Conservation (phyloP, 1,140 invertebrate genomes). For the Drosophila repleta region DNA sequence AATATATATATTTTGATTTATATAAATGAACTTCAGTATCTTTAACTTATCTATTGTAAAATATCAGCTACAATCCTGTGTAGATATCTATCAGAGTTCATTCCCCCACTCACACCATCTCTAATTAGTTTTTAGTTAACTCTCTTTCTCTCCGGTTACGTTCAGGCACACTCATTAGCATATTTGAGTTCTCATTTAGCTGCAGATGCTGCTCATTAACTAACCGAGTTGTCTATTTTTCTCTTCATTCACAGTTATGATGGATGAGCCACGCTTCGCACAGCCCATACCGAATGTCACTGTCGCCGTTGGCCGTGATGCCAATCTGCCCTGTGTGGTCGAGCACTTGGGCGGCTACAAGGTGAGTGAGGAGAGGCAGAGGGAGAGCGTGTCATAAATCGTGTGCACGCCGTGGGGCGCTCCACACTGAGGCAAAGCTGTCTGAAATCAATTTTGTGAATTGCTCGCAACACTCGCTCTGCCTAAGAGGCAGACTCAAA, state of each 20-base stretch:
- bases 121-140: too few species aligned
- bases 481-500: background rate
- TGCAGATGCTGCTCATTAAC: conserved; percentile 59
- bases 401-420: conserved; percentile 57
- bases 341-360: conserved; percentile 94
- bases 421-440: conserved; percentile 48
- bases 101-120: too few species aligned
- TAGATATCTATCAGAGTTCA: too few species aligned
- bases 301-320: conserved; percentile 93
- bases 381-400: conserved; percentile 54
- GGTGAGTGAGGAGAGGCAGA: conserved; percentile 85
- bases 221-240: conserved; percentile 56
- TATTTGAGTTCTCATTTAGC: background rate
- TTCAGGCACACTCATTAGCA: background rate
- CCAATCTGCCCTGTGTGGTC: conserved; percentile 93
- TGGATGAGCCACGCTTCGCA: conserved; percentile 92
- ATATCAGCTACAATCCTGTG: too few species aligned
- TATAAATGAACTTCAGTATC: too few species aligned
- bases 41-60: too few species aligned
- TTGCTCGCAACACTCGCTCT: conserved; percentile 33
- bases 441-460: conserved; percentile 78
- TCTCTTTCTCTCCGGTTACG: background rate
- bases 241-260: conserved; percentile 87
- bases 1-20: too few species aligned
- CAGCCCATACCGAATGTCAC: conserved; percentile 95